A percentile compares a stretch with the other conserved stretches of the same genome.
Evolutionary conservation across 2,113 vertebrate species (phyloP).

Genomic region (Dinomys branickii): DNA sequence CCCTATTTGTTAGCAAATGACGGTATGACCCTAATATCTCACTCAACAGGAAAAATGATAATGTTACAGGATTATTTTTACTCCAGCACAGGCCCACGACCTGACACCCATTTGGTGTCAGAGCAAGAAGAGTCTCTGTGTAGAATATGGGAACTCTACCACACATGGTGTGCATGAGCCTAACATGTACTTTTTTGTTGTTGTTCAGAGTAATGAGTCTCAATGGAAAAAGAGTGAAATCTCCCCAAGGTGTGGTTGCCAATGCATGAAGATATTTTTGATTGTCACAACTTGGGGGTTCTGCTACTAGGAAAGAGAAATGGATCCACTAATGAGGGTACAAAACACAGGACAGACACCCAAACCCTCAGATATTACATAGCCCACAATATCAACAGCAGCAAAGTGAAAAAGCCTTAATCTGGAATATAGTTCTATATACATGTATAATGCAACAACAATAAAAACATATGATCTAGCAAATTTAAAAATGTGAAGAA

Average conservation of each 20-base stretch:
- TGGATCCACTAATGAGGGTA: not conserved
- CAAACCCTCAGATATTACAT: not conserved
- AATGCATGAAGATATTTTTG: not conserved
- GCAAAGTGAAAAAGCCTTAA: not conserved
- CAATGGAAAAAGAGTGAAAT: accelerated
- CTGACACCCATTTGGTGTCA: not conserved
- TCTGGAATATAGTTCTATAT: not conserved
- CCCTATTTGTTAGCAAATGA: not conserved
- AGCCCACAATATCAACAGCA: not conserved
- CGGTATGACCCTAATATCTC: not conserved
- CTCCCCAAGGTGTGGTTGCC: not conserved
- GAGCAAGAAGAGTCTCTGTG: not conserved
- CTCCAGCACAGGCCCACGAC: not conserved
- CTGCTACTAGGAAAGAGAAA: not conserved
- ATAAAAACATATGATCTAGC: not conserved
- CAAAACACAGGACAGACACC: not conserved
- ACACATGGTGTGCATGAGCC: accelerated
- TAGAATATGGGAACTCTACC: not conserved
- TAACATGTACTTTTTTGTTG: not conserved
- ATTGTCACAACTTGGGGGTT: not conserved
- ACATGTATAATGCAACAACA: not conserved
- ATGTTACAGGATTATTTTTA: not conserved
- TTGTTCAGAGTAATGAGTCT: not conserved
- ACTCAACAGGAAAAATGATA: not conserved
- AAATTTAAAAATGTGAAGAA: no score